Evolutionary conservation across 2,888 invertebrate genomes (phyloP), one percentile per base, ranked within the genome.

Genomic region (Melolontha melolontha): DNA sequence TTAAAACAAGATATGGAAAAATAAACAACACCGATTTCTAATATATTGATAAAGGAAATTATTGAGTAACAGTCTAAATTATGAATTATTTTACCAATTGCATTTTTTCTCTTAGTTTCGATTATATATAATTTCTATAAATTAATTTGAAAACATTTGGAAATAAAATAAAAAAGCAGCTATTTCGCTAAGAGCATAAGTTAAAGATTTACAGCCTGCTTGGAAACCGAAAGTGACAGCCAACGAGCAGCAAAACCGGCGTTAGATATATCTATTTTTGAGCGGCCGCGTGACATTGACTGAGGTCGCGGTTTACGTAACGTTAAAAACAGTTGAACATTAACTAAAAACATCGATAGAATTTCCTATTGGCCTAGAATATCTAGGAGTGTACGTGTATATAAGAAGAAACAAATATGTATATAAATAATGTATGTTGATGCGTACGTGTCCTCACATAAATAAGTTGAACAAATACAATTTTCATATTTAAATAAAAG

Each of bases 301-400:
- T 76, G 76, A 81, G 82, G 82, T 83, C 82, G 80, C 78, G 80
- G 77, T 80, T 81, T 82, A 79, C 81, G 81, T 81, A 81, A 80
- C 57, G 59, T 29, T 59, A 44, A 59, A 59, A 59, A 59, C 44
- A 59, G 59, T 59, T 59, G 44, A 34, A 44, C 59, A 44, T 42
- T 27, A 42, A 44, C 29, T 27, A 34, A 34, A 59, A 59, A 59
- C 59, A 59, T 44, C 44, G 59, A 59, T 59, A 59, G 59, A 59
- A 59, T 59, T 59, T 44, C 44, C 59, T 59, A 59, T 57, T 44
- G 22, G 42, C 22, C 34, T 59, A 40, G 54, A 54, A n/a, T 8
- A 34, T 6, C 10, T 34, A 34, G 34, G 34, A 5, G 34, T 10
- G 34, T 34, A 29, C 29, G 6, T 29, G 10, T 6, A 34, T 10